These are phyloP conservation scores for Anolis apletophallus DNA, from an alignment of 2,797 vertebrate genomes.

Conservation along the genomic window DNA sequence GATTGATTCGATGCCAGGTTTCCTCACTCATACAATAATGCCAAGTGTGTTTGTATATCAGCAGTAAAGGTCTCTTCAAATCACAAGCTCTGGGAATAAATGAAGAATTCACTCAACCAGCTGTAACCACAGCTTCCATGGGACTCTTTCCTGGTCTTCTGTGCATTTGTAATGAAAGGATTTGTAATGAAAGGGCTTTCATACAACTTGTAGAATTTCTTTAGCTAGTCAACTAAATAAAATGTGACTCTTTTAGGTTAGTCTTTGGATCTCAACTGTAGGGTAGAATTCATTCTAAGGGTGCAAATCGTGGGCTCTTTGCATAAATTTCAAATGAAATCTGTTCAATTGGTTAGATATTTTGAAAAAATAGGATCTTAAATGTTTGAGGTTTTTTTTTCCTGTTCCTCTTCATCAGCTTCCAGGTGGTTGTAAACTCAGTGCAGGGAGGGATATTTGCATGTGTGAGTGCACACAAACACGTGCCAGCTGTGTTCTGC, in stretches of 20 bases:
- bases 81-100: no score
- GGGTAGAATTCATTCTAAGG: not conserved
- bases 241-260: not conserved
- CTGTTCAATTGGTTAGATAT: not conserved
- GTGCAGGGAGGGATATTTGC: not conserved
- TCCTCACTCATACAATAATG: no score
- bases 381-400: not conserved
- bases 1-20: no score
- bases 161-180: not conserved
- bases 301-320: not conserved
- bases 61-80: no score
- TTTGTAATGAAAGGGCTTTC: no score
- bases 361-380: not conserved
- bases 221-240: not conserved
- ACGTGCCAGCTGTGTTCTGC: not conserved
- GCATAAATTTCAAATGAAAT: not conserved
- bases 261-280: not conserved
- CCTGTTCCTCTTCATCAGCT: conserved; percentile 27
- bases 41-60: no score
- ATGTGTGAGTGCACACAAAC: no score
- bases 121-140: no score
- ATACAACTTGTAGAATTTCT: no score
- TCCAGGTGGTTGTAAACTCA: not conserved
- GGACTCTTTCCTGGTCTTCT: not conserved
- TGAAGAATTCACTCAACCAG: no score